Evolutionary conservation across 1,140 invertebrate species (phyloP).

Genomic region (Ptiloglossa arizonensis): DNA sequence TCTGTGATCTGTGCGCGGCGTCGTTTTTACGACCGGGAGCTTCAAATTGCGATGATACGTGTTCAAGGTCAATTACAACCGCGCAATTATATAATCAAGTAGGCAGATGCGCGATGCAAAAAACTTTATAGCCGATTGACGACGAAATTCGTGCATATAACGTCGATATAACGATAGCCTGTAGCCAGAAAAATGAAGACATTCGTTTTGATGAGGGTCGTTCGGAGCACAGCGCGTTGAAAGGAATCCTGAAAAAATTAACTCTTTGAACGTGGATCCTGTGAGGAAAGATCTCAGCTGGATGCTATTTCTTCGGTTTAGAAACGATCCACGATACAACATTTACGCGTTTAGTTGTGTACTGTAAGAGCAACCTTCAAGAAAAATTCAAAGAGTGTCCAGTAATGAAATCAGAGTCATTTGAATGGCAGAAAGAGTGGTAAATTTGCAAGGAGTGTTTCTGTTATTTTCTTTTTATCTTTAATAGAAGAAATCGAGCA

Average conservation of each 20-base stretch:
- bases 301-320: too few relatives aligned
- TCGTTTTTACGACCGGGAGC: background rate
- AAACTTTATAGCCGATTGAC: slow-evolving; percentile 6
- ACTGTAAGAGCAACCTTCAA: too few relatives aligned
- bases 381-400: too few relatives aligned
- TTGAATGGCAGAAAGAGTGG: too few relatives aligned
- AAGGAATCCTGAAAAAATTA: slow-evolving; percentile 34
- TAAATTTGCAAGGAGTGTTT: too few relatives aligned
- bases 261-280: background rate
- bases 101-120: slow-evolving; percentile 37
- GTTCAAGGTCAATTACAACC: slow-evolving; percentile 16
- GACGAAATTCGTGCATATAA: slow-evolving; percentile 19
- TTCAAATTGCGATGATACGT: slow-evolving; percentile 17
- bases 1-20: too few relatives aligned
- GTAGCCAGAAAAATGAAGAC: slow-evolving; percentile 51
- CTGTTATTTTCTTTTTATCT: too few relatives aligned
- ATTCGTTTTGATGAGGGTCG: slow-evolving; percentile 37
- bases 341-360: too few relatives aligned
- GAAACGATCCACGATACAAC: too few relatives aligned
- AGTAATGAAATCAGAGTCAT: too few relatives aligned
- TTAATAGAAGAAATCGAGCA: too few relatives aligned
- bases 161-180: slow-evolving; percentile 30
- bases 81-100: slow-evolving; percentile 33
- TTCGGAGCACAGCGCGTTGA: slow-evolving; percentile 9
- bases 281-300: too few relatives aligned